Percentiles rank a stretch among this genome's conserved stretches.
These are phyloP conservation scores for Calyptommatus sinebrachiatus DNA, from an alignment of 2,113 vertebrate genomes.

Conservation along the genomic window DNA sequence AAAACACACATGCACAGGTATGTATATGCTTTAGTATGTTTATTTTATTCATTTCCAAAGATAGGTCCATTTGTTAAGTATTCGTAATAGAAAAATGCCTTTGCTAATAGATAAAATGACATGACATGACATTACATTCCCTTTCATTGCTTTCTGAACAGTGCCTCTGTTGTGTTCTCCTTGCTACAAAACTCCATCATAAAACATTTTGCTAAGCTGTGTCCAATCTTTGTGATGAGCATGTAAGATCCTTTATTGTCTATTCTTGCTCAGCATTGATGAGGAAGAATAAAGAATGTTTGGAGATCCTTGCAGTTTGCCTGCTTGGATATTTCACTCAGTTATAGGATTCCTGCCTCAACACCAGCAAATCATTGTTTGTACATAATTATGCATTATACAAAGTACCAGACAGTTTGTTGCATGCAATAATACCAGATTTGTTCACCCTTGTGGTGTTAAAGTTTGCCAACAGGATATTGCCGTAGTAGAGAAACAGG, in stretches of 20 bases:
- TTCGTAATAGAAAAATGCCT: neutral
- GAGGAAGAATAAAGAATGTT: neutral
- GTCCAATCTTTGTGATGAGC: neutral
- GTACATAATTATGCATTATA: neutral
- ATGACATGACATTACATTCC: neutral
- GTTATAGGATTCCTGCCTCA: neutral
- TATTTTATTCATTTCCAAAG: neutral
- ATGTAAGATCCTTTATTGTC: neutral
- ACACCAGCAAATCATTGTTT: neutral
- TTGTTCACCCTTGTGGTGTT: neutral
- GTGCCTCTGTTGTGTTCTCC: neutral
- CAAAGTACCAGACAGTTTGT: neutral
- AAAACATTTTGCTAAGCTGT: neutral
- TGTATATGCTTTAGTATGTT: too few species aligned
- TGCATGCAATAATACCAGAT: neutral
- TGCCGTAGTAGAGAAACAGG: neutral
- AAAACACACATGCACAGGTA: rapidly evolving
- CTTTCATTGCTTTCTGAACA: neutral
- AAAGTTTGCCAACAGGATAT: neutral
- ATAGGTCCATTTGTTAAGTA: neutral
- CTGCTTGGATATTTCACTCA: neutral
- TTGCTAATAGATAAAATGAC: neutral
- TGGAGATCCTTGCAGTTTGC: neutral
- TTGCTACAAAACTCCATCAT: neutral
- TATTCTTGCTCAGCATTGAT: neutral